phyloP scores from a whole-genome alignment of 2,113 vertebrate genomes.

The Rhinoptilus africanus region DNA sequence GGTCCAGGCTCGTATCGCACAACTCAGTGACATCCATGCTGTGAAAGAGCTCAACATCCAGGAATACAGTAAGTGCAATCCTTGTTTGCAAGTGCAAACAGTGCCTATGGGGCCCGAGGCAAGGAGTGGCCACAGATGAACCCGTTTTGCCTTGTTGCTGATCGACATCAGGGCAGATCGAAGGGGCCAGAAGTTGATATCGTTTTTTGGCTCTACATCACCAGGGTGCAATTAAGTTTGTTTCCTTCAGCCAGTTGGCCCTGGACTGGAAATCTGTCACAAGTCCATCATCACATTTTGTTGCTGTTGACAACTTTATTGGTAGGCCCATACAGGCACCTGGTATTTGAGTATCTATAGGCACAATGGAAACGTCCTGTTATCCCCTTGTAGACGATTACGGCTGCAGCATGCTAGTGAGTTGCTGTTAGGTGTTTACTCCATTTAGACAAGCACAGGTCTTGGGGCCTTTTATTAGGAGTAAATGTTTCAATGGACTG shows the following conservation, averaged over 20 bases:
- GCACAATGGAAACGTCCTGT: not conserved
- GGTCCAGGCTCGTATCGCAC: conserved; percentile 93
- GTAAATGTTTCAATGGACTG: not conserved
- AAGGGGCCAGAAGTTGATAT: not conserved
- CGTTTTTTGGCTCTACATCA: not conserved
- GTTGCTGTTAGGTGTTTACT: not conserved
- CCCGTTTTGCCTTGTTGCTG: not conserved
- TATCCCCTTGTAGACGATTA: not conserved
- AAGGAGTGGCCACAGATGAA: not conserved
- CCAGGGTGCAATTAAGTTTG: not conserved
- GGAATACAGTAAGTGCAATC: conserved; percentile 88
- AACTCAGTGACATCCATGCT: conserved; percentile 95
- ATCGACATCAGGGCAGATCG: not conserved
- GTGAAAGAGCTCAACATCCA: conserved; percentile 89
- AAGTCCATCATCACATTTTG: not conserved
- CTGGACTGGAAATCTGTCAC: not conserved
- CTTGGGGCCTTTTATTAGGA: not conserved
- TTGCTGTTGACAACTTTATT: not conserved
- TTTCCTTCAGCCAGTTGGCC: not conserved
- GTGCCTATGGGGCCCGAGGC: not conserved
- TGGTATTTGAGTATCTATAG: not conserved
- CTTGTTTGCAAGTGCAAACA: not conserved
- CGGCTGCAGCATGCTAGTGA: not conserved
- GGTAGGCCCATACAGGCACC: not conserved
- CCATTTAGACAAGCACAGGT: not conserved